Percentiles rank a stretch among this genome's conserved stretches.
phyloP scores from a whole-genome alignment of 2,888 invertebrate species.

The Merodon equestris region DNA sequence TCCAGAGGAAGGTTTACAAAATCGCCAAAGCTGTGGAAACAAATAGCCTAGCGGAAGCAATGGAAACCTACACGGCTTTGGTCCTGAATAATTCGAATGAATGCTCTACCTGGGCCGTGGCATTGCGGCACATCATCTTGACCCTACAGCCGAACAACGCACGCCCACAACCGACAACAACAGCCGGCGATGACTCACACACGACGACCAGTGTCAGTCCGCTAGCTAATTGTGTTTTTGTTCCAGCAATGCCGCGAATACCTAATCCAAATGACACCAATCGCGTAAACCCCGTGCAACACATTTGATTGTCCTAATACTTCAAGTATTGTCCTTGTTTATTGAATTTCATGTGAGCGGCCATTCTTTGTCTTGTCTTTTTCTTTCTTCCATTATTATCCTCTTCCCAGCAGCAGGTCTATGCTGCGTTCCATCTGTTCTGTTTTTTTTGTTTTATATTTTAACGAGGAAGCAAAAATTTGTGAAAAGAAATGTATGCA shows the following conservation, averaged over 20 bases:
- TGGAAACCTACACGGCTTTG: constrained; percentile 72
- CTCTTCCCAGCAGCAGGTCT: constrained; percentile 21
- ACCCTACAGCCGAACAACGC: constrained; percentile 70
- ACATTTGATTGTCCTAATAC: constrained; percentile 70
- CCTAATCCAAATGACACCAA: constrained; percentile 49
- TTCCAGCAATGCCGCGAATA: constrained; percentile 70
- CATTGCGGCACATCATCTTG: constrained; percentile 72
- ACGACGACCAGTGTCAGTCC: constrained; percentile 53
- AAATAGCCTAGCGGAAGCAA: constrained; percentile 71
- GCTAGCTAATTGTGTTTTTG: constrained; percentile 70
- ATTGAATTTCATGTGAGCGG: constrained; percentile 41
- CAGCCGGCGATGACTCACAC: not conserved
- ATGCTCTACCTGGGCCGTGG: constrained; percentile 72
- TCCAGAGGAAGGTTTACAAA: constrained; percentile 72
- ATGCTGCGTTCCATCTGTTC: constrained; percentile 12
- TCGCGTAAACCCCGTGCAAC: constrained; percentile 69
- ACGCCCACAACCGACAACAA: constrained; percentile 47
- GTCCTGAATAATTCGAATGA: constrained; percentile 72
- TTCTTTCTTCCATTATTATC: constrained; percentile 2
- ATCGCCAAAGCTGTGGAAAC: constrained; percentile 71
- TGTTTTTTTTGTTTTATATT: constrained; percentile 42
- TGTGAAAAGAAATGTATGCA: constrained; percentile 66
- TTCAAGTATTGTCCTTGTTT: constrained; percentile 36
- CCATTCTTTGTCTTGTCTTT: constrained; percentile 60
- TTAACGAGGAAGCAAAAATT: constrained; percentile 42